Percentiles rank a stretch among this genome's conserved stretches.
Conservation (phyloP, 2,113 vertebrate species). For the Indicator maculatus region DNA sequence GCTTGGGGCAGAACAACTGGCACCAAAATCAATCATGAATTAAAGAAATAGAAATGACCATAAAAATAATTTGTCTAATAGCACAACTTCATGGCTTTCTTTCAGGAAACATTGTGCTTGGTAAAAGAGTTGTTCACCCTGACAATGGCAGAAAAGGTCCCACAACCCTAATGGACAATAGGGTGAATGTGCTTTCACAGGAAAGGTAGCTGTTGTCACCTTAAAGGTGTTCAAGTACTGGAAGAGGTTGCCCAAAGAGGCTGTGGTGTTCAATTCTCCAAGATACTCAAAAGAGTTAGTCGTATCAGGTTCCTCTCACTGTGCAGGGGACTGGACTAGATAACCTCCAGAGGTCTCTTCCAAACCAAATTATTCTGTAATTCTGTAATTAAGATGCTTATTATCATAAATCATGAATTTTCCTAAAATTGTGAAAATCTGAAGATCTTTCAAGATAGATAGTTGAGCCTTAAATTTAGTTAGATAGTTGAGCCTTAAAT, state of each 20-base stretch:
- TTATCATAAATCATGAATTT: slow-evolving; percentile 35
- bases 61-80: slow-evolving; percentile 5
- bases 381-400: not conserved
- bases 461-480: not conserved
- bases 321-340: not conserved
- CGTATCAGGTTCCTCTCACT: not conserved
- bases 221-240: not conserved
- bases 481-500: not conserved
- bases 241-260: not conserved
- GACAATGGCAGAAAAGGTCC: not conserved
- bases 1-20: not conserved
- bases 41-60: not conserved
- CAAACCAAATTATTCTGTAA: not conserved
- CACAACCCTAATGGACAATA: accelerated
- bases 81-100: slow-evolving; percentile 1
- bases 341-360: not conserved
- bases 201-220: not conserved
- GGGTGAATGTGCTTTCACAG: not conserved
- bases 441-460: not conserved
- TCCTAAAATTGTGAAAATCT: slow-evolving; percentile 29
- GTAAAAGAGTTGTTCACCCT: not conserved
- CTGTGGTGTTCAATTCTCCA: not conserved
- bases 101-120: slow-evolving; percentile 13
- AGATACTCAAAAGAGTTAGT: not conserved
- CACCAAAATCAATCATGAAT: slow-evolving; percentile 15